Evolutionary conservation across 2,888 invertebrate species (phyloP).

Genomic region (Ophion ventricosus): DNA sequence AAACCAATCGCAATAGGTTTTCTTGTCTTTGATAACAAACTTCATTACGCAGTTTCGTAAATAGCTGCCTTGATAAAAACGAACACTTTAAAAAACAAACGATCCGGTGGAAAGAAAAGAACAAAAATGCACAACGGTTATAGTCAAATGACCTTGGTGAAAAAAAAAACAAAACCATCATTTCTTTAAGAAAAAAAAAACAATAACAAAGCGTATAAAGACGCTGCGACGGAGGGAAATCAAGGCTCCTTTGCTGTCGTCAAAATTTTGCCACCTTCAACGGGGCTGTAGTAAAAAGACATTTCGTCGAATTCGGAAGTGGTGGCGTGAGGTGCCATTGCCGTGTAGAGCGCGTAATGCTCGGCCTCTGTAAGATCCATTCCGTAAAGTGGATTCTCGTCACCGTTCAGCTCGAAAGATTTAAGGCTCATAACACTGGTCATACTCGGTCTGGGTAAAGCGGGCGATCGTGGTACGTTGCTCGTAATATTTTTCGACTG

Average conservation of each 20-base stretch:
- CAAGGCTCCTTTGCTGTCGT: constrained; percentile 78
- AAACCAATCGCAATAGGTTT: constrained; percentile 25
- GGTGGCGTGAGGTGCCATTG: constrained; percentile 93
- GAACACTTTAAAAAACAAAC: constrained; percentile 7
- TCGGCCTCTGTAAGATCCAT: constrained; percentile 93
- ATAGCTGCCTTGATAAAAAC: constrained; percentile 8
- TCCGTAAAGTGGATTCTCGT: constrained; percentile 78
- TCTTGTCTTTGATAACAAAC: neutral
- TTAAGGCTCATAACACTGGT: constrained; percentile 74
- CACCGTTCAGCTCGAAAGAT: constrained; percentile 71
- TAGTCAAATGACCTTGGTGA: constrained; percentile 58
- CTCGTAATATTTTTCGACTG: constrained; percentile 62
- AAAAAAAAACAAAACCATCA: constrained; percentile 12
- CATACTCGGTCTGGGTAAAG: constrained; percentile 72
- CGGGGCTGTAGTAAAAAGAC: constrained; percentile 93
- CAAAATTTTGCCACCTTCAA: constrained; percentile 90
- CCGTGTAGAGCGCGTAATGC: constrained; percentile 94
- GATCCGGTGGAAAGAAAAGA: constrained; percentile 14
- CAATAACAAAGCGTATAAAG: constrained; percentile 20
- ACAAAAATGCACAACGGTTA: constrained; percentile 53
- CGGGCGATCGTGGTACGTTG: constrained; percentile 64
- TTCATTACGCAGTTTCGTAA: neutral
- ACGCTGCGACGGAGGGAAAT: constrained; percentile 8
- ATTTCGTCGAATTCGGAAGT: constrained; percentile 95
- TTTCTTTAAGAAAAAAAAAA: constrained; percentile 20